Evolutionary conservation across 2,888 invertebrate species (phyloP), one percentile per base, ranked within the genome.

Genomic region (Nemapogon koenigi): DNA sequence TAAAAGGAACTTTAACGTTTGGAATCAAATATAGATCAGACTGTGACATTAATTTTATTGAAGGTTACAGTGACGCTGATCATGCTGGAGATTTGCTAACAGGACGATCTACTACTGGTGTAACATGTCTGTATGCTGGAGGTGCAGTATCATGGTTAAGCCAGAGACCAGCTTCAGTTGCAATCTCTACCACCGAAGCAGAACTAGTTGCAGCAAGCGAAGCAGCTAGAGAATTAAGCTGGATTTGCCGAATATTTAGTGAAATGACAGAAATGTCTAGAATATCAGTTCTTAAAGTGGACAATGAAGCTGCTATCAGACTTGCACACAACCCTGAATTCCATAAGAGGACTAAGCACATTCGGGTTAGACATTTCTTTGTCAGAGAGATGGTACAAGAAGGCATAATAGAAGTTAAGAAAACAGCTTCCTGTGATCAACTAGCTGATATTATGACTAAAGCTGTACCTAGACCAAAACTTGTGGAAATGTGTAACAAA

Each of bases 141-240:
- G 49, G 50, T 17, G 39, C 48, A 1, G 45, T 60, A 2, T 44
- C 47, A 1, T 59, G 56, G 57, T 22, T 36, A n/a, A 57, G 54
- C 22, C 41, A 50, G 39, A 33, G 48, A 25, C 59, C 59, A 43
- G 38, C 46, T 36, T 41, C 43, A 4, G 53, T 59, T 10, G 43
- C 53, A 11, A 42, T 54, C 16, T 57, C 52, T 1, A 52, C 55
- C n/a, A 57, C 52, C n/a, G 46, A 48, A 41, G 46, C 56, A 1
- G 54, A 57, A 38, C 46, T 51, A 28, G 48, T 57, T 8, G 54
- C 57, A 13, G 55, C 50, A 4, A 49, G 49, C 41, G 47, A 48
- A 37, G 48, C 45, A 7, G 39, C 46, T 6, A 47, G 49, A 37
- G 56, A 57, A 36, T 15, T 49, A 4, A 42, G 59, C 4, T 59